Evolutionary conservation across 2,113 vertebrate genomes (phyloP).

Genomic region (Cololabis saira): DNA sequence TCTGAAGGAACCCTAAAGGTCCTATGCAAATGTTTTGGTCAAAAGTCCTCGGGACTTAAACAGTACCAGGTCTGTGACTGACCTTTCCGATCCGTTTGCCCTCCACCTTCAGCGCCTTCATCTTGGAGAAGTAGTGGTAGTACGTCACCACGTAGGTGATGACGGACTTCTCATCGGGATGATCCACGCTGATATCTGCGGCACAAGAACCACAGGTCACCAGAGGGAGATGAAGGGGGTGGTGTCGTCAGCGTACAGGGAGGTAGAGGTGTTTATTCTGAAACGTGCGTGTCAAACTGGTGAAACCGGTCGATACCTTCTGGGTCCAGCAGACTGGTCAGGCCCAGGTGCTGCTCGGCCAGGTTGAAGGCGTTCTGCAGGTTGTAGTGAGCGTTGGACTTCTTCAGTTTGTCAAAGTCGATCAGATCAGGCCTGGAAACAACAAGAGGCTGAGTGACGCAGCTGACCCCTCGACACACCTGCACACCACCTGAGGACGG

Average conservation of each 20-base stretch:
- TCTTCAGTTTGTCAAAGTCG: conserved; percentile 98
- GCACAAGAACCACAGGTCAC: background rate
- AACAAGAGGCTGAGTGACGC: background rate
- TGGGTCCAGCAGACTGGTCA: conserved; percentile 94
- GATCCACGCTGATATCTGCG: conserved; percentile 95
- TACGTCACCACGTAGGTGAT: conserved; percentile 98
- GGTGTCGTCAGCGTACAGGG: background rate
- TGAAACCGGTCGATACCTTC: conserved; percentile 82
- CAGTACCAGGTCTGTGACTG: background rate
- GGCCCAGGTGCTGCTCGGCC: conserved; percentile 95
- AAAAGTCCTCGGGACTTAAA: background rate
- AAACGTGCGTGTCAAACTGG: background rate
- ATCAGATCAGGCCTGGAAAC: conserved; percentile 92
- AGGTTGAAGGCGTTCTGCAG: conserved; percentile 98
- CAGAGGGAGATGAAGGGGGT: background rate
- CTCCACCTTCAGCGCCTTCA: conserved; percentile 98
- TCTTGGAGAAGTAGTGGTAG: conserved; percentile 99
- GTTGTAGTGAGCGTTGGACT: conserved; percentile 98
- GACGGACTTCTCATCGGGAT: conserved; percentile 97
- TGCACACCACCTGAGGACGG: background rate
- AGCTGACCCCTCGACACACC: background rate
- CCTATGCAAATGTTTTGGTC: no score
- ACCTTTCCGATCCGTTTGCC: conserved; percentile 98
- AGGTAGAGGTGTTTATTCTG: no score
- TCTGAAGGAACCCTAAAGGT: no score